A percentile compares a stretch with the other conserved stretches of the same genome.
Evolutionary conservation across 2,113 vertebrate species (phyloP).

Genomic region (Coptodon rendalli): DNA sequence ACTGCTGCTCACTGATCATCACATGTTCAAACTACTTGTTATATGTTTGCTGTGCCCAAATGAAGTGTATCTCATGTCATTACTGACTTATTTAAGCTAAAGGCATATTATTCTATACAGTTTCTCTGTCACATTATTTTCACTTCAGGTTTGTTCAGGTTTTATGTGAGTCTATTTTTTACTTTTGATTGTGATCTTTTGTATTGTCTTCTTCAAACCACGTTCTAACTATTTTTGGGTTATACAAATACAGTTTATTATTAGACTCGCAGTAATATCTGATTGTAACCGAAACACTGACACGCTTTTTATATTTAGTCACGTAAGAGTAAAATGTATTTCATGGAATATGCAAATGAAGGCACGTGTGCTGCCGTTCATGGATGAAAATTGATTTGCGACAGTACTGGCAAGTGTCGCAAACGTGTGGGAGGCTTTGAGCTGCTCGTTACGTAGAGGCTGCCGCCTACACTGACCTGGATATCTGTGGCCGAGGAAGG

Average conservation of each 20-base stretch:
- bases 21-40: not conserved
- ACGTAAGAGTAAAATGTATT: not conserved
- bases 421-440: slow-evolving; percentile 22
- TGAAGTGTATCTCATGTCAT: not conserved
- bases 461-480: slow-evolving; percentile 33
- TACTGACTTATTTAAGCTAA: not conserved
- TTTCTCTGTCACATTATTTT: not conserved
- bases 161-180: not conserved
- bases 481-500: not conserved
- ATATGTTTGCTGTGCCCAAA: not conserved
- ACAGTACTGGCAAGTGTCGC: slow-evolving; percentile 24
- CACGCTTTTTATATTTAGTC: not conserved
- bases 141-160: not conserved
- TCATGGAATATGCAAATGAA: not conserved
- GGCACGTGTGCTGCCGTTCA: not conserved
- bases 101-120: not conserved
- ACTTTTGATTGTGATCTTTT: not conserved
- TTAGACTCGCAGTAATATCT: not conserved
- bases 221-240: not conserved
- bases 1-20: not conserved
- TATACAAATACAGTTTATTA: not conserved
- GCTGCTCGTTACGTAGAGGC: slow-evolving; percentile 5
- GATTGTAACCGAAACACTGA: not conserved
- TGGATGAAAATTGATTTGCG: not conserved
- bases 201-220: not conserved